Conservation (phyloP, 2,888 invertebrate species). For the Latrodectus hesperus region DNA sequence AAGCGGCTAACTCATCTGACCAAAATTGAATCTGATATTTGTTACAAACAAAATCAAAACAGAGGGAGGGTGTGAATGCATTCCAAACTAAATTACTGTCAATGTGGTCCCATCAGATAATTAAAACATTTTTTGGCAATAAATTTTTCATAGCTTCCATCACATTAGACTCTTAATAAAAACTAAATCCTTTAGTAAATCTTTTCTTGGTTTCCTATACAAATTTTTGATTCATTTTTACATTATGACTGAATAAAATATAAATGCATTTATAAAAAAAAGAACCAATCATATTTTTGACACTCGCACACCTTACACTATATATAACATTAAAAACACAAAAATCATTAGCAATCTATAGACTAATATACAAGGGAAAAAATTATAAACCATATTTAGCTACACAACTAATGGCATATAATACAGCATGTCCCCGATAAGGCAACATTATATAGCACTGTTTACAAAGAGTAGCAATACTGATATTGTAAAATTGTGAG, state of each 20-base stretch:
- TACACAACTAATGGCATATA: constrained; percentile 66
- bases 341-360: constrained; percentile 56
- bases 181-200: constrained; percentile 12
- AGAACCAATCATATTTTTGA: constrained; percentile 46
- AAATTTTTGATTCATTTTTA: constrained; percentile 56
- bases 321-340: constrained; percentile 68
- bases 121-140: no score
- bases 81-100: neutral
- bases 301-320: constrained; percentile 64
- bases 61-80: no score
- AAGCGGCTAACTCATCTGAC: no score
- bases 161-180: constrained; percentile 7
- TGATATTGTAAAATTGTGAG: constrained; percentile 69
- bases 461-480: constrained; percentile 70
- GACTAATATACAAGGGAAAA: constrained; percentile 59
- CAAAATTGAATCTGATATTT: no score
- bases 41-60: no score
- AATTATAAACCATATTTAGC: constrained; percentile 47
- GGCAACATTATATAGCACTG: constrained; percentile 69
- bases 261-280: constrained; percentile 31
- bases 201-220: constrained; percentile 20
- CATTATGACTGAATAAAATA: constrained; percentile 32
- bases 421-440: constrained; percentile 66
- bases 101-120: neutral
- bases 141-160: constrained; percentile 15